These are phyloP conservation scores for Entelurus aequoreus DNA, from an alignment of 2,113 vertebrate genomes.

Conservation along the genomic window DNA sequence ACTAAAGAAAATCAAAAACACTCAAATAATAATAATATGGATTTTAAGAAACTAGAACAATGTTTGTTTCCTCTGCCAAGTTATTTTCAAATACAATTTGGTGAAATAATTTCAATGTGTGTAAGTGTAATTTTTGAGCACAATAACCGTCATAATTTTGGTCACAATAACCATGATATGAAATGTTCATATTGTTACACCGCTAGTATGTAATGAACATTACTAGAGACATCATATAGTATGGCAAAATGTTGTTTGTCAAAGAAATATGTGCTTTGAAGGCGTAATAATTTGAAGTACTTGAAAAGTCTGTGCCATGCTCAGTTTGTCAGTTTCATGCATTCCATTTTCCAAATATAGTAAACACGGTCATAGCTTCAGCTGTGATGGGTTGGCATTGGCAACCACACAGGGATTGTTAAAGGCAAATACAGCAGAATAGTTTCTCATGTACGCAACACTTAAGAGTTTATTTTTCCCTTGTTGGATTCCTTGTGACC, in stretches of 20 bases:
- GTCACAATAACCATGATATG: too few species aligned
- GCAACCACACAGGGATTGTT: conserved; percentile 23
- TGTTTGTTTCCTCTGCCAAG: too few species aligned
- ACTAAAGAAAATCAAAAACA: too few species aligned
- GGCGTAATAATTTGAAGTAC: not conserved
- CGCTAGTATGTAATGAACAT: conserved; percentile 1
- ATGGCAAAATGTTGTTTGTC: not conserved
- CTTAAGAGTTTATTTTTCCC: conserved; percentile 4
- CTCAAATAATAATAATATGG: too few species aligned
- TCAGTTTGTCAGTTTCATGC: not conserved
- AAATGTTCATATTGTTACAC: too few species aligned
- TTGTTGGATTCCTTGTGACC: conserved; percentile 19
- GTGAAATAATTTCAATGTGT: too few species aligned
- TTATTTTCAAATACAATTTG: too few species aligned
- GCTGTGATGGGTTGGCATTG: conserved; percentile 14
- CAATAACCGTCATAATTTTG: too few species aligned
- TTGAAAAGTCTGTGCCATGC: conserved; percentile 9
- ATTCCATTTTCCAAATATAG: conserved; percentile 54
- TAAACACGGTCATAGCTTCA: conserved; percentile 19
- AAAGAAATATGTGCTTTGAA: not conserved
- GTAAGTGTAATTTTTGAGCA: too few species aligned
- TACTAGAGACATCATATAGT: conserved; percentile 9
- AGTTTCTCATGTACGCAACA: conserved; percentile 40
- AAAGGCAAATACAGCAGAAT: conserved; percentile 26
- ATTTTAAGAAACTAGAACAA: too few species aligned